A percentile compares a stretch with the other conserved stretches of the same genome.
These are phyloP conservation scores for Graphium colonna DNA, from an alignment of 2,888 invertebrate species.

Conservation along the genomic window DNA sequence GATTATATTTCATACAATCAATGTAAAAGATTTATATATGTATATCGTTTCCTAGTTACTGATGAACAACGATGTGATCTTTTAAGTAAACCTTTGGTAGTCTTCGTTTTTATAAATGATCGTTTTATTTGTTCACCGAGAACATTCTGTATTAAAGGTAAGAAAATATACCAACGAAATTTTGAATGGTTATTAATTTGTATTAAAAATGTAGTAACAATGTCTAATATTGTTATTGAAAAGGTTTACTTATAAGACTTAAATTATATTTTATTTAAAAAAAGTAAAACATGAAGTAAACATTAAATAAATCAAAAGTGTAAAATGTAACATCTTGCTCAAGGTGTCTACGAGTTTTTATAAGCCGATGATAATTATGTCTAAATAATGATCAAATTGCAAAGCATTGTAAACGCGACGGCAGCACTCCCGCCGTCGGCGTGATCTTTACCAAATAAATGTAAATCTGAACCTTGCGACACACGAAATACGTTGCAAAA, in stretches of 20 bases:
- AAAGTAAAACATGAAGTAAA: not conserved
- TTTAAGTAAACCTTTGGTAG: not conserved
- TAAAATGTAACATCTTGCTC: not conserved
- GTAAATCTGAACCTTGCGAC: constrained; percentile 8
- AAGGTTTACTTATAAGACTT: constrained; percentile 10
- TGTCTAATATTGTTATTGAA: not conserved
- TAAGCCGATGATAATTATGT: not conserved
- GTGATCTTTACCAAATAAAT: constrained; percentile 6
- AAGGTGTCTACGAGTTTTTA: not conserved
- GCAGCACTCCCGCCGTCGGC: not conserved
- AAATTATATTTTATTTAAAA: not conserved
- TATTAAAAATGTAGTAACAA: not conserved
- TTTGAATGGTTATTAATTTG: not conserved
- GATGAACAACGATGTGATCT: constrained; percentile 1
- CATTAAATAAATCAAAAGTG: not conserved
- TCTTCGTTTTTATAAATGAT: not conserved
- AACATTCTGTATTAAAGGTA: not conserved
- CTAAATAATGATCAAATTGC: not conserved
- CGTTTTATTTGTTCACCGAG: not conserved
- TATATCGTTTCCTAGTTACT: not conserved
- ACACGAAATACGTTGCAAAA: constrained; percentile 10
- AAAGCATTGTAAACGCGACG: constrained; percentile 14
- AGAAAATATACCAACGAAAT: not conserved
- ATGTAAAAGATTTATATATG: not conserved
- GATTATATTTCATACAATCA: not conserved